Conservation (phyloP, 2,797 vertebrate genomes). For the Ispidina picta region DNA sequence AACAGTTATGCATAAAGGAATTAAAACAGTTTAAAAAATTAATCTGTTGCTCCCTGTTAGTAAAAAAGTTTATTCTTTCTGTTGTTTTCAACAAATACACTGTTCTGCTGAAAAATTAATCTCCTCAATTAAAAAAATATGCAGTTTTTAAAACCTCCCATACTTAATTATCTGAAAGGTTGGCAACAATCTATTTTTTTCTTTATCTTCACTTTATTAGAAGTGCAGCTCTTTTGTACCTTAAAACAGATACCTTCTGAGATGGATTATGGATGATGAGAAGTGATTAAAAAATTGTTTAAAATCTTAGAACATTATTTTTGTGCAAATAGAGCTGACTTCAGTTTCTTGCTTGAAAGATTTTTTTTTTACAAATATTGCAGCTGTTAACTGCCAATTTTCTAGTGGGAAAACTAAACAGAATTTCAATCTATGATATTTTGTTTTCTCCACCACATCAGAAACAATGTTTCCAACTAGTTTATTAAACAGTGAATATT, state of each 20-base stretch:
- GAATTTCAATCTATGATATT: not conserved
- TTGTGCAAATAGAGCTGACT: not conserved
- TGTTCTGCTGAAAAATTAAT: not conserved
- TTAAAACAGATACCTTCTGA: not conserved
- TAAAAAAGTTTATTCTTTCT: not conserved
- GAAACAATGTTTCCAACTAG: not conserved
- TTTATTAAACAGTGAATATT: not conserved
- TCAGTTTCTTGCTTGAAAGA: not conserved
- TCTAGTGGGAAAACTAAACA: conserved; percentile 9
- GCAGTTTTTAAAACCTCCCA: not conserved
- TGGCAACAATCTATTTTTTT: not conserved
- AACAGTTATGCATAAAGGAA: not conserved
- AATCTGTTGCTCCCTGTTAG: not conserved
- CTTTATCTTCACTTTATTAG: not conserved
- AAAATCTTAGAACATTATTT: not conserved
- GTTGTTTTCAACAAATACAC: not conserved
- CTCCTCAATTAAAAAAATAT: not conserved
- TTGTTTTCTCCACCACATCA: not conserved
- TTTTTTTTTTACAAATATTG: not conserved
- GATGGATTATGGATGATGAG: not conserved
- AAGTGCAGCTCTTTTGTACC: not conserved
- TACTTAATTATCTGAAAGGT: not conserved
- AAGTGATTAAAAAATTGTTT: conserved; percentile 4
- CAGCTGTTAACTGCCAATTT: not conserved
- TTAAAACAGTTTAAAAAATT: not conserved